Percentiles rank a stretch among this genome's conserved stretches.
Conservation (phyloP, 2,888 invertebrate genomes). For the Pollenia labialis region DNA sequence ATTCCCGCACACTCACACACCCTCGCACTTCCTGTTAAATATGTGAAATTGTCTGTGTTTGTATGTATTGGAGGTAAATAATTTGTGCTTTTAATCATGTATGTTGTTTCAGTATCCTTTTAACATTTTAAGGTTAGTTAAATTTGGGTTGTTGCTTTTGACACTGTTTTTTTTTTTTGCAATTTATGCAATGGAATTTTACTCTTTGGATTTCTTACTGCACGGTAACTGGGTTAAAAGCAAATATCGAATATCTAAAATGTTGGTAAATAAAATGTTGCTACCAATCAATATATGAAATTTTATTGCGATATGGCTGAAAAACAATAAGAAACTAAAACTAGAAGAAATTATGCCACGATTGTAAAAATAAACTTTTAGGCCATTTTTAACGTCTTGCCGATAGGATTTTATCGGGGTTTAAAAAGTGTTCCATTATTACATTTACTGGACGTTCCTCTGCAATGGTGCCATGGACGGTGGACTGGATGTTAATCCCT, state of each 20-base stretch:
- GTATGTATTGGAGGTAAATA: slow-evolving; percentile 13
- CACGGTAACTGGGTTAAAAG: slow-evolving; percentile 10
- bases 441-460: no score
- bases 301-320: neutral
- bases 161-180: slow-evolving; percentile 17
- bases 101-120: neutral
- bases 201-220: neutral
- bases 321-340: no score
- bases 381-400: no score
- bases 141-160: slow-evolving; percentile 48
- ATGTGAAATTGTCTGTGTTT: neutral
- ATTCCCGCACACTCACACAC: neutral
- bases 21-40: neutral
- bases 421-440: no score
- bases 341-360: no score
- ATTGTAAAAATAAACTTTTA: no score
- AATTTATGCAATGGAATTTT: neutral
- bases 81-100: slow-evolving; percentile 32
- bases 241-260: slow-evolving; percentile 28
- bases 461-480: no score
- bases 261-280: slow-evolving; percentile 23
- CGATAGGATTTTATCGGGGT: no score
- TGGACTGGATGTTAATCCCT: no score
- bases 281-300: slow-evolving; percentile 28
- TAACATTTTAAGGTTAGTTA: slow-evolving; percentile 30